phyloP scores from a whole-genome alignment of 1,140 invertebrate species.

The Procambarus virginalis region DNA sequence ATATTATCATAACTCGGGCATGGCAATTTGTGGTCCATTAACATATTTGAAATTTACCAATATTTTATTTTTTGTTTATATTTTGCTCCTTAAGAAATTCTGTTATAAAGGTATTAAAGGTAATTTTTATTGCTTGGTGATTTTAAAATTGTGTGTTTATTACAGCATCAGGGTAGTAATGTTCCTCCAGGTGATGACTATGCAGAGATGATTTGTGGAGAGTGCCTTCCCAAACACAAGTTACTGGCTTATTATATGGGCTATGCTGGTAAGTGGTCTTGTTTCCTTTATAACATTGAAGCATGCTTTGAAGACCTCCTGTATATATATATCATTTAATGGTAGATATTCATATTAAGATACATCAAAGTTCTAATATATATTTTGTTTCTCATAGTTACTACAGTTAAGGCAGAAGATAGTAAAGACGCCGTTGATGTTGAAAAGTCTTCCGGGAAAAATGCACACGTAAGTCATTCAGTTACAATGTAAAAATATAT shows the following conservation, averaged over 20 bases:
- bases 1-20: too few relatives aligned
- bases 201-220: slow-evolving; percentile 75
- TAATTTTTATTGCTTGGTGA: too few relatives aligned
- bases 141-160: slow-evolving; percentile 27
- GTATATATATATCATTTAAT: too few relatives aligned
- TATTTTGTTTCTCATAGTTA: slow-evolving; percentile 9
- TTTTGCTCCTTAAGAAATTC: too few relatives aligned
- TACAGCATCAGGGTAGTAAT: slow-evolving; percentile 80
- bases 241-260: slow-evolving; percentile 61
- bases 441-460: slow-evolving; percentile 26
- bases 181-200: slow-evolving; percentile 73
- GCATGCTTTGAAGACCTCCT: too few relatives aligned
- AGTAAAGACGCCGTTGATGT: slow-evolving; percentile 12
- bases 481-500: background rate
- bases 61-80: too few relatives aligned
- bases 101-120: too few relatives aligned
- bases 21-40: too few relatives aligned
- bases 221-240: slow-evolving; percentile 61
- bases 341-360: too few relatives aligned
- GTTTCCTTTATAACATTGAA: background rate
- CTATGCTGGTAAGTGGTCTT: slow-evolving; percentile 32
- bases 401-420: slow-evolving; percentile 28
- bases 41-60: too few relatives aligned
- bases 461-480: slow-evolving; percentile 22
- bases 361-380: too few relatives aligned